Conservation (phyloP, 2,888 invertebrate species). For the Campopleginae sp. region DNA sequence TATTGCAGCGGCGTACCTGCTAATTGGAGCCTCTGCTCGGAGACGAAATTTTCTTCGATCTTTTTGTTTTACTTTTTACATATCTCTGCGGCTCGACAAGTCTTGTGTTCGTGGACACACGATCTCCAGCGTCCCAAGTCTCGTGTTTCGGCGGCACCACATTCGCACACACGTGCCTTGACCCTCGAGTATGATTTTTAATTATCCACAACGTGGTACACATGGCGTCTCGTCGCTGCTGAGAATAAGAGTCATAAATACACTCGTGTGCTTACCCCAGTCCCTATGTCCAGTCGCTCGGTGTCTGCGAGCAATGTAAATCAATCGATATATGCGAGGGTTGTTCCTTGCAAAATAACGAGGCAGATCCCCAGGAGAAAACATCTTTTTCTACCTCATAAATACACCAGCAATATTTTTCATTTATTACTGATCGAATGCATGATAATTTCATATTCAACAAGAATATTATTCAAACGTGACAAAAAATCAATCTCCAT, state of each 20-base stretch:
- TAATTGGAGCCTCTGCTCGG: slow-evolving; percentile 45
- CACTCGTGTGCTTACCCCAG: slow-evolving; percentile 13
- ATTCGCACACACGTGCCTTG: slow-evolving; percentile 22
- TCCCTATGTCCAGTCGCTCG: slow-evolving; percentile 36
- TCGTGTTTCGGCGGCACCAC: slow-evolving; percentile 41
- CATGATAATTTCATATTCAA: slow-evolving; percentile 20
- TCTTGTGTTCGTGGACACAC: slow-evolving; percentile 12
- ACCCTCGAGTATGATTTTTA: slow-evolving; percentile 50
- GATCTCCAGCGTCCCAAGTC: slow-evolving; percentile 18
- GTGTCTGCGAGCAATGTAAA: slow-evolving; percentile 41
- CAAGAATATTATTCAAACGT: slow-evolving; percentile 4
- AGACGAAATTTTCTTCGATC: slow-evolving; percentile 34
- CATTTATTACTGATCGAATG: background rate
- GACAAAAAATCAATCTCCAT: background rate
- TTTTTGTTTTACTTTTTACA: slow-evolving; percentile 8
- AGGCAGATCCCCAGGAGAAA: slow-evolving; percentile 24
- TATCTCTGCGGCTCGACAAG: background rate
- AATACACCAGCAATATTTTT: slow-evolving; percentile 39
- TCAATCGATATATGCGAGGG: slow-evolving; percentile 49
- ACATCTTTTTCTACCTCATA: slow-evolving; percentile 22
- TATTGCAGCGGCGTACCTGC: slow-evolving; percentile 39
- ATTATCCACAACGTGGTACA: slow-evolving; percentile 36
- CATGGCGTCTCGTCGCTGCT: background rate
- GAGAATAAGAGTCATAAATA: slow-evolving; percentile 48
- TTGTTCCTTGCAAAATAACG: slow-evolving; percentile 48